A percentile compares a stretch with the other conserved stretches of the same genome.
Evolutionary conservation across 2,797 vertebrate genomes (phyloP).

Genomic region (Etheostoma perlongum): DNA sequence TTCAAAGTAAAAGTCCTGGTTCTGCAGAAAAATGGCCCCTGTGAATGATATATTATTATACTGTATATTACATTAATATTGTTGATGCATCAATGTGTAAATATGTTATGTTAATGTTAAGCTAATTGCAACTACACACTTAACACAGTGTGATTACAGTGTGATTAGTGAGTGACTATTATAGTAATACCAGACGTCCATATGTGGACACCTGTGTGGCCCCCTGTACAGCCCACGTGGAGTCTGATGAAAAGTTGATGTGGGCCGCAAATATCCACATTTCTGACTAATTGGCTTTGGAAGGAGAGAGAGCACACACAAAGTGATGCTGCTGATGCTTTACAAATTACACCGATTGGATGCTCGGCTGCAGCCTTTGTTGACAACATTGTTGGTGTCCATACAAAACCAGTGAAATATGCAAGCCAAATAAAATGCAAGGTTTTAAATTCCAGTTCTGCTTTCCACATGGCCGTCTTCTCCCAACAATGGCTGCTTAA

Average conservation of each 20-base stretch:
- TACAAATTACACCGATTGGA: conserved; percentile 26
- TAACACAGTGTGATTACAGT: not conserved
- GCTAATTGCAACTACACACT: not conserved
- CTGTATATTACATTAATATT: rapidly evolving
- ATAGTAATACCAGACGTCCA: not conserved
- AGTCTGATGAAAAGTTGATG: conserved; percentile 76
- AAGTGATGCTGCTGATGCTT: conserved; percentile 54
- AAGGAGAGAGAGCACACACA: conserved; percentile 26
- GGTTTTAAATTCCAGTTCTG: conserved; percentile 38
- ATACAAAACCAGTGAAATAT: conserved; percentile 58
- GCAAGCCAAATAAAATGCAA: conserved; percentile 26
- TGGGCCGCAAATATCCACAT: conserved; percentile 39
- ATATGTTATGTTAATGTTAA: not conserved
- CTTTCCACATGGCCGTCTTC: conserved; percentile 19
- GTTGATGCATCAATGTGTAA: not conserved
- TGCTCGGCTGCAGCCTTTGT: conserved; percentile 49
- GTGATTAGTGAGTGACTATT: no score
- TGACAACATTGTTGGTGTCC: conserved; percentile 44
- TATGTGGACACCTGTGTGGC: not conserved
- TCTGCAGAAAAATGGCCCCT: not conserved
- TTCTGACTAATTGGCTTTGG: conserved; percentile 62
- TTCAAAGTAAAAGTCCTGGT: no score
- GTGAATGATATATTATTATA: not conserved
- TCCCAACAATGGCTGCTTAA: conserved; percentile 27
- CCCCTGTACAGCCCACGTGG: conserved; percentile 25